Base-by-base conservation (phyloP, 2,888 invertebrate species). In the Panopea generosa region DNA sequence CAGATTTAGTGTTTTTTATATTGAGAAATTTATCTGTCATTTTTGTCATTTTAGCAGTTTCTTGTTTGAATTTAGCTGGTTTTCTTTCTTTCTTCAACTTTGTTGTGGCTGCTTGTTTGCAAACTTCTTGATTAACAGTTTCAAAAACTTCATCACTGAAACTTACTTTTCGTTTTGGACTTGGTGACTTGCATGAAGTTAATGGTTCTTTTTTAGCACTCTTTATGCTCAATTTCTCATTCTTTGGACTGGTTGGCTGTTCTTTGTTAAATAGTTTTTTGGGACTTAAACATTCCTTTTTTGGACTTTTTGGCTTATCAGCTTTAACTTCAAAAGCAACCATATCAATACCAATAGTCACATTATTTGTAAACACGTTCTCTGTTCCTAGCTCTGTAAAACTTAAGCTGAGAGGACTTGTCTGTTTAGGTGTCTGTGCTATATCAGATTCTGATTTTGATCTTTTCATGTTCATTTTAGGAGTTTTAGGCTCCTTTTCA, bases 401-500 rank as follows among this genome's bases (percentile, higher is more conserved):
- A 55, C 76, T 80, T 7, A 55, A 53, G 57, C 69, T 82, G 20
- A 65, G 27, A 11, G 27, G 16, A 27, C 57, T n/a, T 20, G 47
- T 14, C n/a, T 47, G 45, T 45, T 53, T 50, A 40, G 62, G 59
- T 6, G 52, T 24, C 24, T n/a, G 33, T 16, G 63, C 50, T 16
- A 80, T 40, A 66, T 80, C 80, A n/a, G 80, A 70, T 47, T 81
- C 81, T 33, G 82, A 78, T 49, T 73, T 82, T 9, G 76, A 78
- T 55, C 82, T 26, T 65, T 78, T 76, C 24, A 59, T 16, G 22
- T 52, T 47, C 9, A 74, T 59, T 65, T 82, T 82, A 9, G 38
- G 52, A n/a, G 60, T 43, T 65, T 82, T 84, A 43, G 84, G 70
- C 27, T 71, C 47, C 60, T 84, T 88, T 56, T 87, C 89, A 84